A percentile compares a stretch with the other conserved stretches of the same genome.
Evolutionary conservation across 2,113 vertebrate genomes (phyloP).

Genomic region (Hymenochirus boettgeri): DNA sequence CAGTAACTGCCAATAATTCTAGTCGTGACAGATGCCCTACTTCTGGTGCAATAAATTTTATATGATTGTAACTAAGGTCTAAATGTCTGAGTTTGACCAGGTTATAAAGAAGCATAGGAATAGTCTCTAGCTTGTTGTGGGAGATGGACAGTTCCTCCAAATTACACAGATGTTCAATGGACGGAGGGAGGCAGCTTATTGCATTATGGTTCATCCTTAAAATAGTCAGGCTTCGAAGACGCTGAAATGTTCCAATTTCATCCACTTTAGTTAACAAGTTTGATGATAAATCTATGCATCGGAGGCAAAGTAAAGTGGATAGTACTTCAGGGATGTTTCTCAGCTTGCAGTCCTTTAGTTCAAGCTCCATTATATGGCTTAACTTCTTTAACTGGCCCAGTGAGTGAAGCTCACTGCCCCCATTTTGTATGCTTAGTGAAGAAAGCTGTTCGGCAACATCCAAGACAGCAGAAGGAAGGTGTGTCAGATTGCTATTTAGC

Average conservation of each 20-base stretch:
- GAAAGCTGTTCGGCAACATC: constrained; percentile 58
- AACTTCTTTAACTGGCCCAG: constrained; percentile 59
- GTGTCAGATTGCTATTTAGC: constrained; percentile 55
- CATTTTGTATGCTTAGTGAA: constrained; percentile 62
- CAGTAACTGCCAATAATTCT: constrained; percentile 58
- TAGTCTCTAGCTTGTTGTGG: constrained; percentile 60
- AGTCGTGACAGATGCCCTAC: constrained; percentile 56
- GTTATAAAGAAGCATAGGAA: constrained; percentile 62
- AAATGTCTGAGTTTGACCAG: constrained; percentile 59
- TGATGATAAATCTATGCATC: constrained; percentile 58
- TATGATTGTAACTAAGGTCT: constrained; percentile 61
- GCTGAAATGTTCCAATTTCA: constrained; percentile 61
- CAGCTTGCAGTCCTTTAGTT: constrained; percentile 64
- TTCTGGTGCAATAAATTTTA: constrained; percentile 56
- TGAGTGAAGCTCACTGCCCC: constrained; percentile 57
- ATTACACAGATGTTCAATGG: constrained; percentile 55
- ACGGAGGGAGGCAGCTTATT: constrained; percentile 52
- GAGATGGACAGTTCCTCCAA: constrained; percentile 64
- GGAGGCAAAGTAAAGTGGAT: constrained; percentile 53
- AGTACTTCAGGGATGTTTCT: constrained; percentile 63
- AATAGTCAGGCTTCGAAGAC: constrained; percentile 57
- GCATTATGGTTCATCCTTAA: constrained; percentile 63
- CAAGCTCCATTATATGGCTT: constrained; percentile 53
- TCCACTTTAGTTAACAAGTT: constrained; percentile 64
- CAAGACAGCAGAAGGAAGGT: constrained; percentile 58